Evolutionary conservation across 2,797 vertebrate species (phyloP), one percentile per base, ranked within the genome.

Genomic region (Allobates femoralis): DNA sequence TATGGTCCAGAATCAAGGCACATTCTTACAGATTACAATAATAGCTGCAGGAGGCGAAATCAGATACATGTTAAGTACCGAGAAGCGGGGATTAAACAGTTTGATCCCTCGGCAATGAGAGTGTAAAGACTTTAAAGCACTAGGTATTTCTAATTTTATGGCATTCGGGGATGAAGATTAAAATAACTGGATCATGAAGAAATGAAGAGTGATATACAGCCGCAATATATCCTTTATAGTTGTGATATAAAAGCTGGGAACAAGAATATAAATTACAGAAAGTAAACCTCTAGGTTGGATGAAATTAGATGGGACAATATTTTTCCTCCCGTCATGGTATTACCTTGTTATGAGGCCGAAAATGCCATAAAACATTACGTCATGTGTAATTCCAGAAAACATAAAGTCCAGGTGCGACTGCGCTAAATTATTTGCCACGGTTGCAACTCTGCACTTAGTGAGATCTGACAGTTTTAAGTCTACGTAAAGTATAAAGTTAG

Each of bases 141-240:
- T 5, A 73, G 41, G 66, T 81, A 86, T 86, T 86, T 75, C 78
- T 86, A 81, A 81, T 81, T 86, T 80, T 75, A 58, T 81, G 78
- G 67, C 66, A 55, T 69, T 86, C 28, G 21, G 56, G 41, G 85
- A 81, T 64, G 58, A 80, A 75, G 85, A 81, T 81, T 86, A 86
- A 86, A 86, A 86, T 86, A 86, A 86, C 85, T 74, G 69, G 85
- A 64, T 81, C 67, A 80, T 81, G 69, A 81, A 86, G 66, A 50
- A 79, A 73, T 69, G 77, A 80, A 73, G 66, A 23, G 55, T 86
- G 69, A 86, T 85, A 80, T 85, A 85, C 37, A 69, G 32, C 56
- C 37, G 66, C 37, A 60, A 62, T 85, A 80, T 73, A 80, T 80
- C 77, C 66, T 60, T 85, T 85, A 85, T 85, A 26, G 77, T 73